These are phyloP conservation scores for Drosophila mayaguana DNA, from an alignment of 2,888 invertebrate genomes.

Conservation along the genomic window DNA sequence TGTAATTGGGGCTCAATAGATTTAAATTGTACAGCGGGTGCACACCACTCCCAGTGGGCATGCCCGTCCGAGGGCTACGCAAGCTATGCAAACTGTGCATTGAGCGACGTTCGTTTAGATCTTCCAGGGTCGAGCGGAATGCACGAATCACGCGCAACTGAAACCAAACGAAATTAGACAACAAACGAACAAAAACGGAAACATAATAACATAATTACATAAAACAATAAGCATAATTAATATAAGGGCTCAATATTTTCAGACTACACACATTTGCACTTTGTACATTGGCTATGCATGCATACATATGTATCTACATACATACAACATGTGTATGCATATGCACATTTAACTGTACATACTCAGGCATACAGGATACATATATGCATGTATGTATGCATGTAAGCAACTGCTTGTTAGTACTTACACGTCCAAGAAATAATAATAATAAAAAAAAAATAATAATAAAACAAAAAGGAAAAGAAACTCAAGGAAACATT, in stretches of 20 bases:
- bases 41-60: slow-evolving; percentile 80
- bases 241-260: slow-evolving; percentile 30
- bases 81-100: slow-evolving; percentile 98
- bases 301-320: slow-evolving; percentile 1
- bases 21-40: slow-evolving; percentile 82
- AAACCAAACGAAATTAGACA: slow-evolving; percentile 87
- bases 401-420: neutral
- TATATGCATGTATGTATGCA: neutral
- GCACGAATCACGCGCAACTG: slow-evolving; percentile 99
- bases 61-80: slow-evolving; percentile 91
- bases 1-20: slow-evolving; percentile 77
- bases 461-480: too few relatives aligned
- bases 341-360: too few relatives aligned
- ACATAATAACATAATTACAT: slow-evolving; percentile 51
- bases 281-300: neutral
- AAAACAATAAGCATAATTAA: slow-evolving; percentile 52
- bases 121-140: slow-evolving; percentile 99
- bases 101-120: slow-evolving; percentile 99
- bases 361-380: too few relatives aligned
- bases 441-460: neutral
- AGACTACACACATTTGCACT: slow-evolving; percentile 6
- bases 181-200: slow-evolving; percentile 82
- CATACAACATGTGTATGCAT: too few relatives aligned
- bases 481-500: neutral
- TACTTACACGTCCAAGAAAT: neutral